These are phyloP conservation scores for Formica selysi DNA, from an alignment of 1,140 invertebrate genomes.

Conservation along the genomic window DNA sequence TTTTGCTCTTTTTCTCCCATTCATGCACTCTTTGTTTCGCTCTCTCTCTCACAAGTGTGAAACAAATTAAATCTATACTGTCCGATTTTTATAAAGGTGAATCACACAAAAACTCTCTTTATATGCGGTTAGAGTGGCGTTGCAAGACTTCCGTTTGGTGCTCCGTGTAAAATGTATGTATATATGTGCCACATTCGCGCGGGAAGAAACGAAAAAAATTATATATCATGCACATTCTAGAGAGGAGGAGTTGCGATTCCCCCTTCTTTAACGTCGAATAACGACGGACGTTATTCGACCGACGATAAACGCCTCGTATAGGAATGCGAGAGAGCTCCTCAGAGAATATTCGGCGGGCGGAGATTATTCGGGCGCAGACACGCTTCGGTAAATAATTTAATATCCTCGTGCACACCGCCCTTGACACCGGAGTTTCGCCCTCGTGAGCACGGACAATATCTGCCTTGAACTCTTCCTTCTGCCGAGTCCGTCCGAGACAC, in stretches of 20 bases:
- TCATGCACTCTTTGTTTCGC: too few species aligned
- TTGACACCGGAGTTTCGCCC: conserved; percentile 82
- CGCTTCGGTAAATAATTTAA: conserved; percentile 75
- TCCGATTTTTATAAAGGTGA: conserved; percentile 32
- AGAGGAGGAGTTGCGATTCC: conserved; percentile 24
- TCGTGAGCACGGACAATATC: conserved; percentile 81
- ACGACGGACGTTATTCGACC: conserved; percentile 7
- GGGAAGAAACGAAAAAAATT: conserved; percentile 57
- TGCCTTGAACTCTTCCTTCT: conserved; percentile 76
- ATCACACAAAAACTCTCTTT: conserved; percentile 24
- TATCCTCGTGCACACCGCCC: conserved; percentile 68
- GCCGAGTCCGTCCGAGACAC: conserved; percentile 42
- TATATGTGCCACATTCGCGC: conserved; percentile 42
- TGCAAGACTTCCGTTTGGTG: conserved; percentile 44
- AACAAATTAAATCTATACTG: conserved; percentile 29
- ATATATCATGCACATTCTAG: conserved; percentile 33
- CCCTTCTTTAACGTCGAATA: not conserved
- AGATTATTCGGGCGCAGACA: conserved; percentile 30
- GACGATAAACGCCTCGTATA: not conserved
- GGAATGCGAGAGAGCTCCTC: not conserved
- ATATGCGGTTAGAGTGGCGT: not conserved
- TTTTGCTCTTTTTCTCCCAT: too few species aligned
- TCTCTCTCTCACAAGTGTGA: too few species aligned
- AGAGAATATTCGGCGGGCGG: not conserved
- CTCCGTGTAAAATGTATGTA: not conserved